phyloP scores from a whole-genome alignment of 2,888 invertebrate species.

The Furcula furcula region DNA sequence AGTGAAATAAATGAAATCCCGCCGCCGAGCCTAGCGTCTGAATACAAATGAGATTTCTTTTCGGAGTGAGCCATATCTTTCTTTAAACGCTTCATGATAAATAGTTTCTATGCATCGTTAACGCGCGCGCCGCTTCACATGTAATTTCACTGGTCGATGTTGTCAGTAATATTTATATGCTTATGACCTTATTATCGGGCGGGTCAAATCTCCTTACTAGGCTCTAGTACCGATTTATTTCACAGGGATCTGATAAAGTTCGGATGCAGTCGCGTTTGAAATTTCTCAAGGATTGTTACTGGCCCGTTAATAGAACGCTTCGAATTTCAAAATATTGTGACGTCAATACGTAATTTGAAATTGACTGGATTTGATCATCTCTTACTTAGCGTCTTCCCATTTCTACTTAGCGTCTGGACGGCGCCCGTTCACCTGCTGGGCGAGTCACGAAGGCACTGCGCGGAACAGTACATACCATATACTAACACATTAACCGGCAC shows the following conservation, averaged over 20 bases:
- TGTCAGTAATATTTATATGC: slow-evolving; percentile 77
- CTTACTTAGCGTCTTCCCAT: slow-evolving; percentile 27
- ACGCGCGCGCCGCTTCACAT: slow-evolving; percentile 61
- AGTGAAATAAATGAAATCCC: slow-evolving; percentile 66
- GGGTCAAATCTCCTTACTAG: slow-evolving; percentile 60
- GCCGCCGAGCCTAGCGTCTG: slow-evolving; percentile 43
- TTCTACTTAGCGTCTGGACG: slow-evolving; percentile 15
- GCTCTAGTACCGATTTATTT: slow-evolving; percentile 61
- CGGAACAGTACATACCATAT: slow-evolving; percentile 49
- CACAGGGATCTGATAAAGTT: slow-evolving; percentile 63
- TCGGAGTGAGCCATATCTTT: slow-evolving; percentile 69
- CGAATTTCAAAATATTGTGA: slow-evolving; percentile 71
- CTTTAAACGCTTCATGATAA: slow-evolving; percentile 67
- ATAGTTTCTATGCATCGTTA: slow-evolving; percentile 73
- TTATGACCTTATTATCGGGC: slow-evolving; percentile 69
- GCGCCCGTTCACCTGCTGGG: slow-evolving; percentile 52
- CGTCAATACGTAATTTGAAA: too few relatives aligned
- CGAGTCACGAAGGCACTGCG: slow-evolving; percentile 52
- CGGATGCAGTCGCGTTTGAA: slow-evolving; percentile 54
- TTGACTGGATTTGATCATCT: too few relatives aligned
- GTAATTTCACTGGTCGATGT: slow-evolving; percentile 71
- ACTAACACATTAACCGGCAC: slow-evolving; percentile 42
- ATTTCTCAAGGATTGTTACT: slow-evolving; percentile 50
- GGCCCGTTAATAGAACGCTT: slow-evolving; percentile 50
- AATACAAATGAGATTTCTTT: slow-evolving; percentile 75